phyloP scores from a whole-genome alignment of 1,140 invertebrate species.

The Fopius arisanus region DNA sequence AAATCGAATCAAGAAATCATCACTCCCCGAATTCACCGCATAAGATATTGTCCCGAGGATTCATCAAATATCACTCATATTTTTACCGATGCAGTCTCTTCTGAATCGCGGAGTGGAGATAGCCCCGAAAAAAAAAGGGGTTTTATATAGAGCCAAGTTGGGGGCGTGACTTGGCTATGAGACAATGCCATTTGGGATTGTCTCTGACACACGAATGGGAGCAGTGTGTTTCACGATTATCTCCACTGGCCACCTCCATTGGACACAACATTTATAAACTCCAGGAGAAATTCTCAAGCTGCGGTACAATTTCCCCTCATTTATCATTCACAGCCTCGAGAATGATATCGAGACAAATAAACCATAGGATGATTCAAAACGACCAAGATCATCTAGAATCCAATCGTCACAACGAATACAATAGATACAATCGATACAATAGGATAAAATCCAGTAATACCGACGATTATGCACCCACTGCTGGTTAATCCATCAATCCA shows the following conservation, averaged over 20 bases:
- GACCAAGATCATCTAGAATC: too few relatives aligned
- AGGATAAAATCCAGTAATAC: neutral
- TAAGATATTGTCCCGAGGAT: too few relatives aligned
- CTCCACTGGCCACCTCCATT: slow-evolving; percentile 1
- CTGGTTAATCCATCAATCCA: neutral
- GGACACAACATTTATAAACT: slow-evolving; percentile 4
- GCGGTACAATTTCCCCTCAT: neutral
- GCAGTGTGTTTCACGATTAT: slow-evolving; percentile 11
- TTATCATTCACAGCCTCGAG: neutral
- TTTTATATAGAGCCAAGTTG: slow-evolving; percentile 1
- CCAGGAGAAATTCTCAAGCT: neutral
- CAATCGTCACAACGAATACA: too few relatives aligned
- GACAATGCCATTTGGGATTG: slow-evolving; percentile 12
- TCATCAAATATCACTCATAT: neutral
- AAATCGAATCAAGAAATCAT: too few relatives aligned
- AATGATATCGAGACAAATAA: too few relatives aligned
- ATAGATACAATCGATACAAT: too few relatives aligned
- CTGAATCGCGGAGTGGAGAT: neutral
- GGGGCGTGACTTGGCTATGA: slow-evolving; percentile 12
- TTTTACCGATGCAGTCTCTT: neutral
- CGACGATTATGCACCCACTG: neutral
- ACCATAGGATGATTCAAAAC: too few relatives aligned
- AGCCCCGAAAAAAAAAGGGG: neutral
- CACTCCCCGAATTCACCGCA: too few relatives aligned
- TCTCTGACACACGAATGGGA: slow-evolving; percentile 5